Conservation (phyloP, 1,140 invertebrate species). For the Olivierus martensii region DNA sequence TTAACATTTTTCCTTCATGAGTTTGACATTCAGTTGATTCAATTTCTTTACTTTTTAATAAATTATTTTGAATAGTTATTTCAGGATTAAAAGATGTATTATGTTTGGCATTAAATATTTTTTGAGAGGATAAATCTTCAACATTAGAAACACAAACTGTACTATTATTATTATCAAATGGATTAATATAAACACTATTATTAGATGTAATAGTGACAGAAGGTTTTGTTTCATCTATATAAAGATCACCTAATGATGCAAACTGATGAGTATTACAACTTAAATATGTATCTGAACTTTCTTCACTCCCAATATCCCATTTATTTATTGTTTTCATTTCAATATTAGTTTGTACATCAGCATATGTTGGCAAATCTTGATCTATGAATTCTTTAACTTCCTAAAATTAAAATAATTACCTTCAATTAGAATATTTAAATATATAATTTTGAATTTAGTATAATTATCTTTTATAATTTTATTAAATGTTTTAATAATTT, state of each 20-base stretch:
- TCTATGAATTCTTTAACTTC: conserved; percentile 17
- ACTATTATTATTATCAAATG: too few species aligned
- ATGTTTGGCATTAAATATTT: too few species aligned
- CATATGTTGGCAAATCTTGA: conserved; percentile 9
- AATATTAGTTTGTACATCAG: conserved; percentile 17
- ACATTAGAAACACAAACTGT: too few species aligned
- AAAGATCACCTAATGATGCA: conserved; percentile 44
- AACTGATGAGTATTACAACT: conserved; percentile 91
- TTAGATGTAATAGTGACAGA: too few species aligned
- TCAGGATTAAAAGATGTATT: too few species aligned
- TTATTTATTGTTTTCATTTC: conserved; percentile 28
- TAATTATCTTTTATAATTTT: too few species aligned
- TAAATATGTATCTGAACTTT: conserved; percentile 83
- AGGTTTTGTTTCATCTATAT: conserved; percentile 13
- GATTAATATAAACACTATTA: too few species aligned
- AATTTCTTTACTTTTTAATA: too few species aligned
- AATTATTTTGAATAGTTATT: too few species aligned
- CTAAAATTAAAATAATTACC: conserved; percentile 1
- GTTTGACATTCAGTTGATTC: not conserved
- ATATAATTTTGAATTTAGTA: too few species aligned
- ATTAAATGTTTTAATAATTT: too few species aligned
- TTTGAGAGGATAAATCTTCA: too few species aligned
- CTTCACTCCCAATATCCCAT: conserved; percentile 53
- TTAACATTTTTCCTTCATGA: conserved; percentile 9
- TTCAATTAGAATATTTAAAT: not conserved